Evolutionary conservation across 2,888 invertebrate genomes (phyloP), one percentile per base, ranked within the genome.

Genomic region (Amiota minor): DNA sequence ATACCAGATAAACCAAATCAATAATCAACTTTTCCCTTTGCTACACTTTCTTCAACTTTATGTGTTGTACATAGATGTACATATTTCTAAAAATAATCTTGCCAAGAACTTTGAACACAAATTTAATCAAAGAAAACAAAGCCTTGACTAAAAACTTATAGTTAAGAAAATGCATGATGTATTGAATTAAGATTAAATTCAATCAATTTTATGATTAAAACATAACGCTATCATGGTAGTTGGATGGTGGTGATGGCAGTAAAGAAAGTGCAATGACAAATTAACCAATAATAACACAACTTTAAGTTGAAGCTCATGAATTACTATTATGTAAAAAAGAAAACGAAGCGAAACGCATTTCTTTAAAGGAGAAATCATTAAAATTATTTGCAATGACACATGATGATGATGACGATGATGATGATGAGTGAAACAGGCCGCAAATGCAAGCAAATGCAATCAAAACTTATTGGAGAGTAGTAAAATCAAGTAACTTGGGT

Each of bases 311-410:
- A 62, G n/a, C 62, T 45, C 45, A 35, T 62, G 45, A 62, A 62
- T 23, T 35, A 35, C 35, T 62, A 62, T 62, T 62, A 62, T 62
- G 62, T 62, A 62, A 62, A 62, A 62, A 62, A 16, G 45, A 45
- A 62, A 62, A 62, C 12, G 16, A 12, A 45, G 45, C 35, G 20
- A 20, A 16, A 62, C 23, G 45, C 23, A 62, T 62, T 62, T 35
- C 35, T 62, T 62, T 62, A 62, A 62, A 62, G 62, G 62, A 62
- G 62, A 62, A 62, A 62, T 62, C 62, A 62, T 62, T 35, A 62
- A 62, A 62, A 62, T 62, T 45, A 16, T 62, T 45, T 62, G 62
- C 62, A 62, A 62, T 62, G 62, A 62, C 62, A n/a, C 2, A 14
- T 2, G n/a, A 50, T 14, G n/a, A 14, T 50, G 50, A 11, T 50